These are phyloP conservation scores for Paramisgurnus dabryanus DNA, from an alignment of 2,113 vertebrate genomes.

Conservation along the genomic window DNA sequence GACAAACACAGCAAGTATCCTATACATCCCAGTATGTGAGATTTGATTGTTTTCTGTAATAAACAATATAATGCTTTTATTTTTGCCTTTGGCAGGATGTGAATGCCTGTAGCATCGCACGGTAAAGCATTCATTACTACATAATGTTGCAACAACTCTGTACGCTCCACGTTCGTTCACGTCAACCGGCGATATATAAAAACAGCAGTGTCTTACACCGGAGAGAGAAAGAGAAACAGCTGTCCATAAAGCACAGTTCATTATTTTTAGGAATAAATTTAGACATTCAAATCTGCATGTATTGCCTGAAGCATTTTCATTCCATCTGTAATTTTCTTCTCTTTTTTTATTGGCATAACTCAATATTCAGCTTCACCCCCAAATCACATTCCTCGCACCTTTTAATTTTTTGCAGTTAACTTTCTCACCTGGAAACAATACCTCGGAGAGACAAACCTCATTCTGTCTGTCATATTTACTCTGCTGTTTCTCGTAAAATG, in stretches of 20 bases:
- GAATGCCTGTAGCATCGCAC: background rate
- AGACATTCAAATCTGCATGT: background rate
- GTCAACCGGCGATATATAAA: background rate
- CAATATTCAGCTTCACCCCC: conserved; percentile 19
- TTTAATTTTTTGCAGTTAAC: conserved; percentile 41
- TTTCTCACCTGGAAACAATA: conserved; percentile 20
- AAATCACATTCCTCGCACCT: conserved; percentile 46
- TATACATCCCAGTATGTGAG: conserved; percentile 27
- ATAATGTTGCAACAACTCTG: conserved; percentile 5
- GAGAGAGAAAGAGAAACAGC: background rate
- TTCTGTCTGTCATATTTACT: conserved; percentile 47
- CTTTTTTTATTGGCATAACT: background rate
- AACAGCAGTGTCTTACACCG: background rate
- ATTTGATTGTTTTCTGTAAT: conserved; percentile 49
- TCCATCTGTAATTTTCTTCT: background rate
- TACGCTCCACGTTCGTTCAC: background rate
- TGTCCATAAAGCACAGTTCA: background rate
- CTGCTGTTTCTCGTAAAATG: conserved; percentile 45
- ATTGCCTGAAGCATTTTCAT: background rate
- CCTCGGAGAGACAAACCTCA: conserved; percentile 32
- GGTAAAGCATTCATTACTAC: conserved; percentile 1
- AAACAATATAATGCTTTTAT: conserved; percentile 44
- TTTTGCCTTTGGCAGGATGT: conserved; percentile 37
- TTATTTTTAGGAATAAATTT: background rate
- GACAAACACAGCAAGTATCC: conserved; percentile 6